Conservation (phyloP, 2,888 invertebrate species). For the Hyalella azteca region DNA sequence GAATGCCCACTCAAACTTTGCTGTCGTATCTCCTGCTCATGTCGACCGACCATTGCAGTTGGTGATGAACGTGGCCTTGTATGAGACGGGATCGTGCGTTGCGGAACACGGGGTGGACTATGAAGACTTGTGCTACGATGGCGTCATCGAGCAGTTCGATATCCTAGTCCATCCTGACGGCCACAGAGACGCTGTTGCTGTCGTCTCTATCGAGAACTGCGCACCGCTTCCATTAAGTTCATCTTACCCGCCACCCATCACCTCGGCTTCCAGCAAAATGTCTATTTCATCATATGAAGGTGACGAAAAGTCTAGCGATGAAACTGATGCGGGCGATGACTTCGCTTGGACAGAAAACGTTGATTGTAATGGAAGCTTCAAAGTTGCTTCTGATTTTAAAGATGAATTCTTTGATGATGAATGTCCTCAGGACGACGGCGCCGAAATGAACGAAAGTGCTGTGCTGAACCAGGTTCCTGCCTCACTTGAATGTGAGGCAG, state of each 20-base stretch:
- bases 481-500: no score
- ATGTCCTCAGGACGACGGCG: neutral
- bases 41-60: neutral
- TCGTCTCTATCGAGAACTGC: neutral
- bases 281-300: neutral
- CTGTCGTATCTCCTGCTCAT: neutral
- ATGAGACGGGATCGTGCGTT: neutral
- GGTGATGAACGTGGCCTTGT: neutral
- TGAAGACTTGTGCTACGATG: neutral
- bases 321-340: no score
- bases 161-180: neutral
- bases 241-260: neutral
- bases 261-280: neutral
- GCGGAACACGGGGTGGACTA: neutral
- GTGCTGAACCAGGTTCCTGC: neutral
- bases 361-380: no score
- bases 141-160: neutral
- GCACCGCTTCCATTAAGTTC: neutral
- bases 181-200: neutral
- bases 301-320: no score
- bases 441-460: neutral
- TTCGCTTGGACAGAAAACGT: no score
- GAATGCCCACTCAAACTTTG: neutral
- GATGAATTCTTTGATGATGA: no score
- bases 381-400: no score